phyloP scores from a whole-genome alignment of 1,140 invertebrate genomes.

The Drosophila ficusphila region DNA sequence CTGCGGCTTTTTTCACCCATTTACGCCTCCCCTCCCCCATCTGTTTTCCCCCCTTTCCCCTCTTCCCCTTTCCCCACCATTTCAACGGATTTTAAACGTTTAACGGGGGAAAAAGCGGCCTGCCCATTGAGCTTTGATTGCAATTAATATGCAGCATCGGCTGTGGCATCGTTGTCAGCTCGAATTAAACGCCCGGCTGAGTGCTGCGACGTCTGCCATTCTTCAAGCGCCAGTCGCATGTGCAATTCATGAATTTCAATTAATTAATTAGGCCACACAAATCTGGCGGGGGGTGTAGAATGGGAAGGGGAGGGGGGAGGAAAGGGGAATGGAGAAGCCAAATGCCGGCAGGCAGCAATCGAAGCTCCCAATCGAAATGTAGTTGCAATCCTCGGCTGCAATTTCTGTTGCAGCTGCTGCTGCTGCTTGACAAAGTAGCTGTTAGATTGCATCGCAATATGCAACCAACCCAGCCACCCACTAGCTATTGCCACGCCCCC shows the following conservation, averaged over 20 bases:
- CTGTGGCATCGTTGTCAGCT: slow-evolving; percentile 41
- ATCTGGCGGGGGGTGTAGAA: slow-evolving; percentile 47
- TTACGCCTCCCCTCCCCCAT: too few relatives aligned
- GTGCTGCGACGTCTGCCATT: slow-evolving; percentile 31
- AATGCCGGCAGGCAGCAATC: slow-evolving; percentile 34
- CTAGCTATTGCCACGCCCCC: slow-evolving; percentile 2
- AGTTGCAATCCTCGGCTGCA: slow-evolving; percentile 14
- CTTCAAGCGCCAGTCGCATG: slow-evolving; percentile 72
- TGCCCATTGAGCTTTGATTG: slow-evolving; percentile 73
- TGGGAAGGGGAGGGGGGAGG: background rate
- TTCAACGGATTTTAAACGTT: slow-evolving; percentile 70
- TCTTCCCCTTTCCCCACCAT: slow-evolving; percentile 43
- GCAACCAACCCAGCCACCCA: slow-evolving; percentile 3
- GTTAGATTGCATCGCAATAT: slow-evolving; percentile 76
- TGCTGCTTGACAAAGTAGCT: slow-evolving; percentile 78
- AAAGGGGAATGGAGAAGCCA: slow-evolving; percentile 2
- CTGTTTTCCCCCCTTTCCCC: background rate
- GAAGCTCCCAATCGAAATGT: slow-evolving; percentile 66
- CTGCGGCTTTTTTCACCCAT: slow-evolving; percentile 42
- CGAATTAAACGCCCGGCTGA: slow-evolving; percentile 50
- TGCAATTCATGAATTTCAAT: slow-evolving; percentile 82
- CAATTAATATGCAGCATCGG: slow-evolving; percentile 72
- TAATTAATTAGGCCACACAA: slow-evolving; percentile 79
- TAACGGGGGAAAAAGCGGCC: background rate
- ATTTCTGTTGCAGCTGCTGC: slow-evolving; percentile 58